Evolutionary conservation across 2,888 invertebrate species (phyloP).

Genomic region (Cantharis flavilabris): DNA sequence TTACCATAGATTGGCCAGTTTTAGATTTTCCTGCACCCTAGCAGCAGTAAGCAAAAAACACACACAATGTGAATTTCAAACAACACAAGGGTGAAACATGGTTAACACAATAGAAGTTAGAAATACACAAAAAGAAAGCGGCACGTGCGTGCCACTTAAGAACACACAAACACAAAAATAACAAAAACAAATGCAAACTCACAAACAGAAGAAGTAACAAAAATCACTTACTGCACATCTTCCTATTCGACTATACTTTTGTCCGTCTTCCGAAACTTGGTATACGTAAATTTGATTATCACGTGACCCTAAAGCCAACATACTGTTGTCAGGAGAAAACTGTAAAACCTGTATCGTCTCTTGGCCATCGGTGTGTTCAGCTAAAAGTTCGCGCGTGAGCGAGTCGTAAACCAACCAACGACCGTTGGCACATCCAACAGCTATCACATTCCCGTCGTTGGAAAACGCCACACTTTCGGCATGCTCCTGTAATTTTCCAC

Average conservation of each 20-base stretch:
- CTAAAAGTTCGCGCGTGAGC: conserved; percentile 72
- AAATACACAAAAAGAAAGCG: neutral
- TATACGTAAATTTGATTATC: conserved; percentile 92
- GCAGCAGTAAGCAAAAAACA: neutral
- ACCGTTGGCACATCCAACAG: conserved; percentile 78
- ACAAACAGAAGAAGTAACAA: neutral
- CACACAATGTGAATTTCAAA: neutral
- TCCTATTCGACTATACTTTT: conserved; percentile 77
- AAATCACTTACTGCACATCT: conserved; percentile 75
- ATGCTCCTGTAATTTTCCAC: conserved; percentile 67
- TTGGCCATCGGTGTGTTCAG: conserved; percentile 71
- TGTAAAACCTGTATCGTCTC: conserved; percentile 73
- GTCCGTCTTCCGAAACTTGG: conserved; percentile 76
- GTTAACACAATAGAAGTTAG: neutral
- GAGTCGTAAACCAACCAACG: conserved; percentile 86
- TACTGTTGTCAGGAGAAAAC: conserved; percentile 78
- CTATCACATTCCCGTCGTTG: conserved; percentile 73
- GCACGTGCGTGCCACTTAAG: too few relatives aligned
- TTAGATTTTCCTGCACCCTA: neutral
- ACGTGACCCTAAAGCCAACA: conserved; percentile 83
- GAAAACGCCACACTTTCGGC: conserved; percentile 85
- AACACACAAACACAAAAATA: too few relatives aligned
- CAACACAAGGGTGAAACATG: neutral
- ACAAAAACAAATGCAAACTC: neutral
- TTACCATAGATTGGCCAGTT: neutral